Percentiles rank a stretch among this genome's conserved stretches.
These are phyloP conservation scores for Drosophila suboccidentalis DNA, from an alignment of 2,888 invertebrate genomes.

Conservation along the genomic window DNA sequence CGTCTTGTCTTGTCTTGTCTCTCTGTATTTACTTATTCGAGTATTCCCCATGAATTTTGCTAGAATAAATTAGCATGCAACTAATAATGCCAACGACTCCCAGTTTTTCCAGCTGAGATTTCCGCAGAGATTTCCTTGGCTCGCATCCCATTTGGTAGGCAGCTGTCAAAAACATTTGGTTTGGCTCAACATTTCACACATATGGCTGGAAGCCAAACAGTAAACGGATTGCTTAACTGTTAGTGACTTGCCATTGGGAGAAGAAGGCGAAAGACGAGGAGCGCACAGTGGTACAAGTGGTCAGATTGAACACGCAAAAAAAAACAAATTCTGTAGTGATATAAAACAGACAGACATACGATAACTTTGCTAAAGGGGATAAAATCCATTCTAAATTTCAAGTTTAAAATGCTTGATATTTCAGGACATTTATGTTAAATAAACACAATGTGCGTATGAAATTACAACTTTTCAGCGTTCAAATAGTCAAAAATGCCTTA, in stretches of 20 bases:
- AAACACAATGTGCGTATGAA: too few relatives aligned
- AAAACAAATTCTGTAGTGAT: too few relatives aligned
- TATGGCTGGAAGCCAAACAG: conserved; percentile 66
- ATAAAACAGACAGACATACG: too few relatives aligned
- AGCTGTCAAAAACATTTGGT: conserved; percentile 74
- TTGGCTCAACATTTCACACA: conserved; percentile 69
- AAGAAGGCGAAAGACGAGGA: not conserved
- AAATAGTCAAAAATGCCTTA: too few relatives aligned
- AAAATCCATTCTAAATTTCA: too few relatives aligned
- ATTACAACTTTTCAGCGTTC: too few relatives aligned
- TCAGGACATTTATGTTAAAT: too few relatives aligned
- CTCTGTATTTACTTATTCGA: conserved; percentile 19
- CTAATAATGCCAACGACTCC: conserved; percentile 56
- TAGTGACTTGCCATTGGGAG: conserved; percentile 19
- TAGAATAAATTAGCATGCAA: conserved; percentile 74
- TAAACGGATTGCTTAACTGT: conserved; percentile 58
- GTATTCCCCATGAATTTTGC: conserved; percentile 30
- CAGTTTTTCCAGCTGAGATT: conserved; percentile 6
- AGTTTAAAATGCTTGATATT: too few relatives aligned
- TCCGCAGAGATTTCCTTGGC: not conserved
- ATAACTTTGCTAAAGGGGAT: too few relatives aligned
- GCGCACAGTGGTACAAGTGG: not conserved
- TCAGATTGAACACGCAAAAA: too few relatives aligned
- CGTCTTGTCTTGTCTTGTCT: conserved; percentile 46
- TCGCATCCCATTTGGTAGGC: conserved; percentile 44